A percentile compares a stretch with the other conserved stretches of the same genome.
Evolutionary conservation across 2,113 vertebrate species (phyloP).

Genomic region (Gavia stellata): DNA sequence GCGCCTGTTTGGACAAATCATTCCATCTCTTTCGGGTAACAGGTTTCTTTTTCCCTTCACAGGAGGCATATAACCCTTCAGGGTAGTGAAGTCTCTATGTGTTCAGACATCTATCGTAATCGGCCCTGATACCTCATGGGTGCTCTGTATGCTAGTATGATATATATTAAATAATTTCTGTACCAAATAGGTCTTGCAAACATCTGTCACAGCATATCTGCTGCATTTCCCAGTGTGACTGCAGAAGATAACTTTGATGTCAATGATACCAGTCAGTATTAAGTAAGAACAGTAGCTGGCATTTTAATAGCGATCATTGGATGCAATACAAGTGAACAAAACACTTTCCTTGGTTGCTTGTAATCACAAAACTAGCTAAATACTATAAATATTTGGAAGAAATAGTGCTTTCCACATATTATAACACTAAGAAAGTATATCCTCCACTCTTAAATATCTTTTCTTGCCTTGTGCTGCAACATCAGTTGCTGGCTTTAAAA

Average conservation of each 20-base stretch:
- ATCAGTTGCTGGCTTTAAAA: slow-evolving; percentile 43
- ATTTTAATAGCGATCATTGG: neutral
- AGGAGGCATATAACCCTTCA: neutral
- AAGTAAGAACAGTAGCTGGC: neutral
- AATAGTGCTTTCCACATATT: slow-evolving; percentile 18
- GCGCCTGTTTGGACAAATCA: neutral
- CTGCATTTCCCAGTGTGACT: neutral
- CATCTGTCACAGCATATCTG: neutral
- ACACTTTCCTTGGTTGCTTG: neutral
- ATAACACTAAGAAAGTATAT: neutral
- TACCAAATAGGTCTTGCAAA: neutral
- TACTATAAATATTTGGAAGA: slow-evolving; percentile 16
- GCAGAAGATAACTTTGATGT: neutral
- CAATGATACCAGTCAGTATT: neutral
- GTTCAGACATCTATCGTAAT: neutral
- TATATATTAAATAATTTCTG: neutral
- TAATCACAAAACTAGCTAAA: slow-evolving; percentile 1
- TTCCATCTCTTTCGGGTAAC: neutral
- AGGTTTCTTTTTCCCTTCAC: neutral
- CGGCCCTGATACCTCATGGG: neutral
- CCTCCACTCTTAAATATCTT: neutral
- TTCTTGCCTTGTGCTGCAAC: slow-evolving; percentile 31
- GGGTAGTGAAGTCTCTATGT: neutral
- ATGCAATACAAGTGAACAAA: neutral
- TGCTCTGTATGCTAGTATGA: neutral